Base-by-base conservation (phyloP, 2,113 vertebrate genomes). In the Colius striatus region DNA sequence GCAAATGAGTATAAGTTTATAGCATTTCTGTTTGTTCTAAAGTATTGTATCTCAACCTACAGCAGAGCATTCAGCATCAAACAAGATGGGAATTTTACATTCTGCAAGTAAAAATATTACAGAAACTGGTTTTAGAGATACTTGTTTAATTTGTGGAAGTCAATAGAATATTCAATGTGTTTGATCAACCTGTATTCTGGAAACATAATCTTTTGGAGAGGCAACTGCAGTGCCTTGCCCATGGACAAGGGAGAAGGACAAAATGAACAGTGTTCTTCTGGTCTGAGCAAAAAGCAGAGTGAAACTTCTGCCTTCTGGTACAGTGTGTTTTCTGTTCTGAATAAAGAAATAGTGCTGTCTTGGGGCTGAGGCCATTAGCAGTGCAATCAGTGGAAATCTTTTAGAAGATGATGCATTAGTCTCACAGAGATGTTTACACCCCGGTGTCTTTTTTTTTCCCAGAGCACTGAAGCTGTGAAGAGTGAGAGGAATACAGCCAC, bases 241-340 rank as follows among this genome's bases (percentile, higher is more conserved):
- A 6, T 4, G 34, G 66, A 29, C 38, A 10, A 6, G 45, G 68
- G 74, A 4, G 4, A 47, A 36, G 29, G 67, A 8, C 21, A 67
- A 41, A 30, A 14, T 7, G 11, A 75, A 3, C 17, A 29, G 7
- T 30, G 5, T 15, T 47, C 48, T 15, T 47, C 48, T 21, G 34
- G 11, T 38, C 62, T 2, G 48, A 53, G 74, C 6, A 2, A 10
- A 18, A 1, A 73, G 23, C 16, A 4, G 27, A 22, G 66, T 0
- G 81, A 58, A 53, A 45, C 41, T 34, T 2, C 0, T 9, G 58
- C 36, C 41, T 13, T 61, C 36, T 67, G 57, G 26, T 22, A 21
- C 0, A 0, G 9, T 29, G n/a, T 0, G 0, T 75, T 90, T 80
- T 75, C 72, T 62, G 79, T 73, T 86, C 43, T 1, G 3, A 48